Evolutionary conservation across 2,888 invertebrate species (phyloP), one percentile per base, ranked within the genome.

Genomic region (Acleris sparsana): DNA sequence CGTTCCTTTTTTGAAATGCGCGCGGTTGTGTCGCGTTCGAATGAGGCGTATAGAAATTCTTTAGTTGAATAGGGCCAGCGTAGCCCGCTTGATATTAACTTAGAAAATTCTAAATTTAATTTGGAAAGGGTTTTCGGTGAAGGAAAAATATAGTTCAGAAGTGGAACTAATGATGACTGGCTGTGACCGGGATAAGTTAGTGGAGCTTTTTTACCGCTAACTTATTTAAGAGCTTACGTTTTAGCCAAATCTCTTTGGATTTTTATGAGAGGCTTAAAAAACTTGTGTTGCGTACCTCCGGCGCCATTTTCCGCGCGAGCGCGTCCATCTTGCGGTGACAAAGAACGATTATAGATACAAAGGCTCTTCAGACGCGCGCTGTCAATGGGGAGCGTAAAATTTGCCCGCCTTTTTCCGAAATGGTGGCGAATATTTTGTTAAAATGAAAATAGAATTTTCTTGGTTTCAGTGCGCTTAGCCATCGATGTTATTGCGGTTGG

Each of bases 1-100:
- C 91, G 92, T 89, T 89, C 88, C 85, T 88, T 90, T 89, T 89
- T 89, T 83, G 86, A 87, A 89, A 86, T 80, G 84, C 81, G 83
- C 81, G 82, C 82, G 83, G 80, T 80, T 77, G 77, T 79, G 80
- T 80, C 76, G 75, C 77, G 75, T 77, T 74, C 71, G 71, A 77
- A 78, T 73, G 73, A 72, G 75, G 78, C 73, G 77, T 73, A 61
- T 63, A 64, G 61, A 69, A 56, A 67, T 67, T 67, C 63, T 60
- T 63, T 57, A 52, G 52, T 57, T 68, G 63, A 63, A 63, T 63
- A 55, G 53, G 22, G 48, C 22, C 51, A 25, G 49, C 13, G 60
- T 25, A 51, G 60, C 59, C 20, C 59, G 51, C 63, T 59, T 59
- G 60, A 63, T 62, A 46, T 57, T 44, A 18, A 66, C 57, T 66